phyloP scores from a whole-genome alignment of 2,797 vertebrate species.

The Apogon hyalosoma region DNA sequence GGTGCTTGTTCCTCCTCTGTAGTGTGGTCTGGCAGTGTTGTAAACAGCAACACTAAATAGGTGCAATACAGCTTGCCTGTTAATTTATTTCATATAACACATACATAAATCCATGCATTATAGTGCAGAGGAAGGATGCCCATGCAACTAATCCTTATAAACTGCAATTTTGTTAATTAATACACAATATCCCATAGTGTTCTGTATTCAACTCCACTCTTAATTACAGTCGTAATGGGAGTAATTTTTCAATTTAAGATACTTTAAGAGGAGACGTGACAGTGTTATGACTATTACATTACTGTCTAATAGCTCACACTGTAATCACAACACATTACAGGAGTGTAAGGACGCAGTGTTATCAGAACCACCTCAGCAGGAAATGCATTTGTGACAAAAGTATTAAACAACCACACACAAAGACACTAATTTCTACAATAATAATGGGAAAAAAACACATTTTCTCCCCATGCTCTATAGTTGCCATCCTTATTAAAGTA shows the following conservation, averaged over 20 bases:
- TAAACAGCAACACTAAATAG: constrained; percentile 59
- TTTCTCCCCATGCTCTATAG: neutral
- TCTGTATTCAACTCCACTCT: constrained; percentile 8
- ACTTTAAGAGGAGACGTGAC: constrained; percentile 11
- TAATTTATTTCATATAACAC: constrained; percentile 42
- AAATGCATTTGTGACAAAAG: neutral
- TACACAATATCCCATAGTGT: constrained; percentile 7
- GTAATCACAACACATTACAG: constrained; percentile 2
- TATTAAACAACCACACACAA: neutral
- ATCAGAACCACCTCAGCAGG: neutral
- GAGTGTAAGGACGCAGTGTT: neutral
- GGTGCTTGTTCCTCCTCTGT: constrained; percentile 55
- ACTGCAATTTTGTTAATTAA: constrained; percentile 31
- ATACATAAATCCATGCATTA: constrained; percentile 12
- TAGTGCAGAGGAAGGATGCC: constrained; percentile 9
- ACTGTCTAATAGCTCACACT: neutral
- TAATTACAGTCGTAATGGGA: constrained; percentile 21
- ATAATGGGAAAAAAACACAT: neutral
- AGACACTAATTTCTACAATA: neutral
- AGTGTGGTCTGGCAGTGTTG: constrained; percentile 49
- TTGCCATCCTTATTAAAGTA: neutral
- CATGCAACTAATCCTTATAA: constrained; percentile 1
- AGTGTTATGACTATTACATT: constrained; percentile 18
- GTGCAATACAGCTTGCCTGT: constrained; percentile 45
- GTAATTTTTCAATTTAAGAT: constrained; percentile 5